phyloP scores from a whole-genome alignment of 2,797 vertebrate species.

The Fratercula arctica region DNA sequence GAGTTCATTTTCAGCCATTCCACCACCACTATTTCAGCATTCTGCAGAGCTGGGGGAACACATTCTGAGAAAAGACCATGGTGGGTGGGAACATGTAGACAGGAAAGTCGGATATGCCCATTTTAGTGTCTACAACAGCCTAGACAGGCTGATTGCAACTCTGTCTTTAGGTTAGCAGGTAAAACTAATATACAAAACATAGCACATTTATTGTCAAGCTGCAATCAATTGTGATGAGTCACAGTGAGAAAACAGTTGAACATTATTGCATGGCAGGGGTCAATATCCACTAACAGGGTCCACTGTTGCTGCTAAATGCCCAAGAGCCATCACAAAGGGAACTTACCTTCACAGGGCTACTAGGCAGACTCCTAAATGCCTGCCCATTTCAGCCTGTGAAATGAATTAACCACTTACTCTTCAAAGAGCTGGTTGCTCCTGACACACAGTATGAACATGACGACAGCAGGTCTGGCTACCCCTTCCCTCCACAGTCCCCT shows the following conservation, averaged over 20 bases:
- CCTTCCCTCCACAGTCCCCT: neutral
- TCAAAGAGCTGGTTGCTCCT: neutral
- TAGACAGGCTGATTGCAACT: neutral
- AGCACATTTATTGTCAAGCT: neutral
- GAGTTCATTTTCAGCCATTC: neutral
- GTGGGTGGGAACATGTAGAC: neutral
- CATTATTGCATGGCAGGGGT: fast-evolving
- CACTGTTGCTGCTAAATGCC: neutral
- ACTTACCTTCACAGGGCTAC: neutral
- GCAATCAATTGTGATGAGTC: neutral
- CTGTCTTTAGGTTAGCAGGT: neutral
- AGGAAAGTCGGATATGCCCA: neutral
- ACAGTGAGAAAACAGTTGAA: neutral
- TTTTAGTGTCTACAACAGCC: neutral
- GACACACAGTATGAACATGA: neutral
- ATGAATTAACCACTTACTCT: neutral
- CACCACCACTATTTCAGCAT: neutral
- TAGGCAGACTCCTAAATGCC: neutral
- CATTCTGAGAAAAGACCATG: neutral
- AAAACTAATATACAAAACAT: neutral
- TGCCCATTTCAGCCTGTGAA: neutral
- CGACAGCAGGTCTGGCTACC: neutral
- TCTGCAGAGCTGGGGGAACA: neutral
- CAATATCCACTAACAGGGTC: neutral
- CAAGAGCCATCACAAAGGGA: neutral